Percentiles rank a stretch among this genome's conserved stretches.
Conservation (phyloP, 2,797 vertebrate genomes). For the Phoxinus dragarum region DNA sequence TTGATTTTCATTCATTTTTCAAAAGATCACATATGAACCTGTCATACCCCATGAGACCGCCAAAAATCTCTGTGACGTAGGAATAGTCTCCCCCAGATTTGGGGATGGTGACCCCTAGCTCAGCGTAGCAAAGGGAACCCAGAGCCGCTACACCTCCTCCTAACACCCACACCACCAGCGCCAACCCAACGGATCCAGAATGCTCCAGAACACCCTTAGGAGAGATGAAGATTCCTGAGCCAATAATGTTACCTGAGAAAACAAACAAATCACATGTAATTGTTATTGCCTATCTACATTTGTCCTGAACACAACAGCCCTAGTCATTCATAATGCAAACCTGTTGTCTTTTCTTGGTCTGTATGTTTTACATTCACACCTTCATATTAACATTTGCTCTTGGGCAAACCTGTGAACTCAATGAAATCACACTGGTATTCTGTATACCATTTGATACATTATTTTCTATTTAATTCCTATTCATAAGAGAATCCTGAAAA, state of each 20-base stretch:
- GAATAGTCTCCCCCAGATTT: conserved; percentile 97
- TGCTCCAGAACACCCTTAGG: conserved; percentile 97
- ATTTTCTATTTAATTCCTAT: not conserved
- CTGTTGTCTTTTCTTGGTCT: not conserved
- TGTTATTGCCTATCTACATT: not conserved
- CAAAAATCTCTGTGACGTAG: conserved; percentile 96
- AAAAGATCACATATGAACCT: not conserved
- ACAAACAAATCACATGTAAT: conserved; percentile 11
- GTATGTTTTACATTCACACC: not conserved
- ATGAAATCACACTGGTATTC: not conserved
- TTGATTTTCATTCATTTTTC: not conserved
- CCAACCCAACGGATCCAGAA: conserved; percentile 91
- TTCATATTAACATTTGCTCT: not conserved
- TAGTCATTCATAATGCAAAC: not conserved
- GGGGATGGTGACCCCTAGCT: conserved; percentile 95
- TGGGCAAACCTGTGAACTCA: not conserved
- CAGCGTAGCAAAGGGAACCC: conserved; percentile 94
- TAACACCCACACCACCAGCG: conserved; percentile 91
- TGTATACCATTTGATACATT: not conserved
- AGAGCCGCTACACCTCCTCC: conserved; percentile 90
- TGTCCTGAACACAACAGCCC: not conserved
- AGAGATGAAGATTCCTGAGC: conserved; percentile 98
- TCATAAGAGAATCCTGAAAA: not conserved
- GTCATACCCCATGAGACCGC: conserved; percentile 93
- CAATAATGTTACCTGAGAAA: conserved; percentile 93